A percentile compares a stretch with the other conserved stretches of the same genome.
Conservation (phyloP, 1,140 invertebrate genomes). For the Aphelenchoides avenae region DNA sequence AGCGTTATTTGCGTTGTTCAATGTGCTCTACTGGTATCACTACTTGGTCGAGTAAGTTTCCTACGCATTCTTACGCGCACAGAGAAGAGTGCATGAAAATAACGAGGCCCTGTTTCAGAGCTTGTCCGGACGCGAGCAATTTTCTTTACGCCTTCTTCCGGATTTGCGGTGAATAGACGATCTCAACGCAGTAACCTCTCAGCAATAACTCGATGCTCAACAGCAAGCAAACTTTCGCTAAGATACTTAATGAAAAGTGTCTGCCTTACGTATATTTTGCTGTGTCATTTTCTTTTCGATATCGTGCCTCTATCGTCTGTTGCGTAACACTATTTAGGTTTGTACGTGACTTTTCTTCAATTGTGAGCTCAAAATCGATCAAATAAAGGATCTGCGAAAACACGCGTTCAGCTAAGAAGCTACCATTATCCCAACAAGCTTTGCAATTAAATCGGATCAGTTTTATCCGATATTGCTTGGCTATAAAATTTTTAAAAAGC, state of each 20-base stretch:
- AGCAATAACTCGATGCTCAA: not conserved
- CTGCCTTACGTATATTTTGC: not conserved
- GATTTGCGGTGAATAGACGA: not conserved
- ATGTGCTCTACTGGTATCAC: conserved; percentile 60
- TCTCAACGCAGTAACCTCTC: not conserved
- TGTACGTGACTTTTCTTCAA: not conserved
- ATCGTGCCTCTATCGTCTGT: not conserved
- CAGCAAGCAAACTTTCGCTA: not conserved
- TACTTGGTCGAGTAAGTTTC: conserved; percentile 30
- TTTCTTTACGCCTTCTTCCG: conserved; percentile 1
- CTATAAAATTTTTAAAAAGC: conserved; percentile 12
- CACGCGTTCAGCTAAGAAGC: not conserved
- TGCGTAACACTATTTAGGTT: not conserved
- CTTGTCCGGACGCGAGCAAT: conserved; percentile 2
- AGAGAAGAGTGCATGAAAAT: not conserved
- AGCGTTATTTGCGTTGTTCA: conserved; percentile 60
- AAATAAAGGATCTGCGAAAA: not conserved
- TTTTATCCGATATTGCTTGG: conserved; percentile 10
- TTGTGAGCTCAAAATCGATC: conserved; percentile 1
- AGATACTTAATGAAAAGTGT: not conserved
- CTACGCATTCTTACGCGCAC: not conserved
- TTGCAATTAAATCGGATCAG: not conserved
- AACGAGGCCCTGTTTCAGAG: not conserved
- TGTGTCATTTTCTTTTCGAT: not conserved
- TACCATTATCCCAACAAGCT: not conserved